Evolutionary conservation across 2,888 invertebrate genomes (phyloP).

Genomic region (Microplitis deprimator): DNA sequence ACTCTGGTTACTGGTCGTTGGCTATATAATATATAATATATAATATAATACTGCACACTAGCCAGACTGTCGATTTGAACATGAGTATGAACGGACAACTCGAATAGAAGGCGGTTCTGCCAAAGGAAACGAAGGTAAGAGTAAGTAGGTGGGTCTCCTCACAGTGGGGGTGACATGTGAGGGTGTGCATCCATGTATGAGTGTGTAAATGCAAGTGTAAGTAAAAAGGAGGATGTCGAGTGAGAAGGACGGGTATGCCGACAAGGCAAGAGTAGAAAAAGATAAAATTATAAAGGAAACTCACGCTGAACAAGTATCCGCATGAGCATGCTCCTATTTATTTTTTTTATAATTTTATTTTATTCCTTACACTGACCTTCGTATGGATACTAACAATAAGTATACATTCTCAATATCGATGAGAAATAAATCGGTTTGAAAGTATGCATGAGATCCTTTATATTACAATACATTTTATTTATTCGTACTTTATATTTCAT

Average conservation of each 20-base stretch:
- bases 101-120: conserved; percentile 13
- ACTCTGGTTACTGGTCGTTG: neutral
- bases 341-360: conserved; percentile 30
- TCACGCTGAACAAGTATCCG: conserved; percentile 42
- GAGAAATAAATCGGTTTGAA: conserved; percentile 38
- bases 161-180: neutral
- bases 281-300: conserved; percentile 42
- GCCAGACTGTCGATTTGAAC: neutral
- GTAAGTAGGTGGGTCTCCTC: conserved; percentile 2
- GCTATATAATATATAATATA: neutral
- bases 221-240: conserved; percentile 15
- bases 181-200: neutral
- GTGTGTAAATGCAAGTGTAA: conserved; percentile 20
- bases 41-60: neutral
- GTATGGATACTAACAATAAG: neutral
- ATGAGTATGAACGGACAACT: conserved; percentile 22
- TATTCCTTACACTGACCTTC: conserved; percentile 28
- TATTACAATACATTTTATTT: conserved; percentile 18
- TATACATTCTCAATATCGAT: conserved; percentile 37
- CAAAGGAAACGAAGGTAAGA: neutral
- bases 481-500: conserved; percentile 2
- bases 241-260: conserved; percentile 13
- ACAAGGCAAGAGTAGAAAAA: neutral
- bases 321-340: conserved; percentile 30
- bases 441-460: conserved; percentile 28